Evolutionary conservation across 1,140 invertebrate species (phyloP).

Genomic region (Charaxes varanes): DNA sequence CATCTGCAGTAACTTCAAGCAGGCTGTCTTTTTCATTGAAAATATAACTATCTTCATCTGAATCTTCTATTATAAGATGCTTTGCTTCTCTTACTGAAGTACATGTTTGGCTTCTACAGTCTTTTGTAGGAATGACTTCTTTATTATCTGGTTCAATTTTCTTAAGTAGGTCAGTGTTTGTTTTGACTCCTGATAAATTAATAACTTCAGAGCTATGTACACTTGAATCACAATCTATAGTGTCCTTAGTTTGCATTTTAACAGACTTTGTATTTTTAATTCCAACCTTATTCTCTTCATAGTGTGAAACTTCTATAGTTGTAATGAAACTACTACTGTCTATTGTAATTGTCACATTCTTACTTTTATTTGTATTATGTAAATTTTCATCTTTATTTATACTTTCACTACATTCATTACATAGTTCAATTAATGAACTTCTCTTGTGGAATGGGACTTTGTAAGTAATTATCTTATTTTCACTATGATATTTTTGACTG

Average conservation of each 20-base stretch:
- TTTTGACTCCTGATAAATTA: neutral
- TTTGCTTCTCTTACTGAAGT: conserved; percentile 8
- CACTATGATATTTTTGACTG: too few species aligned
- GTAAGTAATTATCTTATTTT: too few species aligned
- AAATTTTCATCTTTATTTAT: conserved; percentile 9
- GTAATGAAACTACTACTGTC: conserved; percentile 34
- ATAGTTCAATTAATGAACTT: conserved; percentile 32
- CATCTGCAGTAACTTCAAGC: conserved; percentile 36
- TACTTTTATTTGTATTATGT: conserved; percentile 4
- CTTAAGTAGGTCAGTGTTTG: neutral
- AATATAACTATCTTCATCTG: conserved; percentile 35
- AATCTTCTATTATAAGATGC: conserved; percentile 42
- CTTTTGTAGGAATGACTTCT: too few species aligned
- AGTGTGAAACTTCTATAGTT: conserved; percentile 28
- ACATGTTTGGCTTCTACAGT: neutral
- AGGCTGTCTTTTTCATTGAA: conserved; percentile 14
- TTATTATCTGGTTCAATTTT: neutral
- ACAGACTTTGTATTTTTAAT: conserved; percentile 26
- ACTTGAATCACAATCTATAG: neutral
- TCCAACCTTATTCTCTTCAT: conserved; percentile 10
- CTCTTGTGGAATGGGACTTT: conserved; percentile 49
- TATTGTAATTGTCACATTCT: conserved; percentile 34
- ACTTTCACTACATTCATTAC: conserved; percentile 22
- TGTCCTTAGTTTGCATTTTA: conserved; percentile 38
- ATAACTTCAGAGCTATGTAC: too few species aligned